Evolutionary conservation across 1,140 invertebrate species (phyloP).

Genomic region (Sminthurinus signatus): DNA sequence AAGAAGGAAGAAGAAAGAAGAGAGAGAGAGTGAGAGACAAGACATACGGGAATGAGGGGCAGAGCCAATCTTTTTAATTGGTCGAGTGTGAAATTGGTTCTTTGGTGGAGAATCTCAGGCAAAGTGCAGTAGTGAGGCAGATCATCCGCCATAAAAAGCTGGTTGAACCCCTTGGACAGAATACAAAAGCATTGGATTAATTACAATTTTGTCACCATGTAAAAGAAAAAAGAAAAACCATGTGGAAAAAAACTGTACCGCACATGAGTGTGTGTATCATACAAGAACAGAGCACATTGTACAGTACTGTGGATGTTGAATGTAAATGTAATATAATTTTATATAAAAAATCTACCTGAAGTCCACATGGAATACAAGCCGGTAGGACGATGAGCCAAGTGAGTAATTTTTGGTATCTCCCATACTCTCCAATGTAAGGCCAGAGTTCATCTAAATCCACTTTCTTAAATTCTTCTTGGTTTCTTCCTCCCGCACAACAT

Average conservation of each 20-base stretch:
- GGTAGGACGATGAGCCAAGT: slow-evolving; percentile 80
- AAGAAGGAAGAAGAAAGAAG: not conserved
- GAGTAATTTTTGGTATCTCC: slow-evolving; percentile 74
- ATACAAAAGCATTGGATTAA: too few species aligned
- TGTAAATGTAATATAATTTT: too few species aligned
- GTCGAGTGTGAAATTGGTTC: slow-evolving; percentile 42
- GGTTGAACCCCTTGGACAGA: slow-evolving; percentile 88
- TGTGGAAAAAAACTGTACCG: too few species aligned
- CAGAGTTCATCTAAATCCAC: slow-evolving; percentile 62
- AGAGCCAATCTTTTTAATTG: slow-evolving; percentile 35
- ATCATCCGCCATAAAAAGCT: slow-evolving; percentile 52
- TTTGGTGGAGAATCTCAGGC: slow-evolving; percentile 34
- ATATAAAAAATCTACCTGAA: too few species aligned
- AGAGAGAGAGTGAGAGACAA: not conserved
- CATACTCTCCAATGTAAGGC: slow-evolving; percentile 78
- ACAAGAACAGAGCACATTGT: too few species aligned
- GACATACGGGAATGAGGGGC: slow-evolving; percentile 14
- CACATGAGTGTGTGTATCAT: too few species aligned
- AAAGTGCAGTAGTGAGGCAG: slow-evolving; percentile 45
- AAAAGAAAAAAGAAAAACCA: too few species aligned
- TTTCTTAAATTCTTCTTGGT: not conserved
- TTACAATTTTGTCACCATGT: too few species aligned
- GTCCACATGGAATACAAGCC: slow-evolving; percentile 78
- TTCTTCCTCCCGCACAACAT: slow-evolving; percentile 1
- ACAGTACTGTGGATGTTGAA: too few species aligned